phyloP scores from a whole-genome alignment of 1,140 invertebrate species.

The Drosophila ananassae region DNA sequence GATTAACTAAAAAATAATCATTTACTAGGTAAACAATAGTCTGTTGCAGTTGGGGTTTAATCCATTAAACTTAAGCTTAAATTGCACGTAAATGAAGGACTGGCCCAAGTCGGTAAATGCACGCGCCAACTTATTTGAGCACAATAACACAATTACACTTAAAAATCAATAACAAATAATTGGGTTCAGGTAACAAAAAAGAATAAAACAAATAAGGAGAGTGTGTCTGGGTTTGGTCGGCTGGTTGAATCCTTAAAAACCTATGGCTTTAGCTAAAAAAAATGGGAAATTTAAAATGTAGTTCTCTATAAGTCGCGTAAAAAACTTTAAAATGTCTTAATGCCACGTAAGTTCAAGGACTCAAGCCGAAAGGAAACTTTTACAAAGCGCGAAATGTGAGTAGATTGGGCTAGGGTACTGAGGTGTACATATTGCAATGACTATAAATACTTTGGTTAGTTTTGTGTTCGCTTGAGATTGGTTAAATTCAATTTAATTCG shows the following conservation, averaged over 20 bases:
- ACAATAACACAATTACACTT: constrained; percentile 24
- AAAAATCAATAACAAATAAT: constrained; percentile 66
- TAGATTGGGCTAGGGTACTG: constrained; percentile 64
- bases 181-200: constrained; percentile 45
- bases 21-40: constrained; percentile 65
- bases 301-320: not conserved
- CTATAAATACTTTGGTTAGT: constrained; percentile 79
- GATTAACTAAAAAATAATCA: constrained; percentile 60
- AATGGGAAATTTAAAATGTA: constrained; percentile 1
- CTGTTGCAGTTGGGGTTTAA: constrained; percentile 44
- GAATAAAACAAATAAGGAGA: constrained; percentile 35
- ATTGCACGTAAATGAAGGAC: constrained; percentile 64
- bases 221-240: not conserved
- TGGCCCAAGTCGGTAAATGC: constrained; percentile 53
- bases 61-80: constrained; percentile 58
- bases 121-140: constrained; percentile 37
- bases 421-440: constrained; percentile 50
- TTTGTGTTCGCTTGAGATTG: constrained; percentile 41
- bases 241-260: not conserved
- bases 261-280: constrained; percentile 9
- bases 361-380: constrained; percentile 52
- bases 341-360: not conserved
- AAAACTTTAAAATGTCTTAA: not conserved
- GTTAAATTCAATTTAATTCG: constrained; percentile 27
- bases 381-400: constrained; percentile 61